phyloP scores from a whole-genome alignment of 1,140 invertebrate genomes.

The Himalopsyche phryganea region DNA sequence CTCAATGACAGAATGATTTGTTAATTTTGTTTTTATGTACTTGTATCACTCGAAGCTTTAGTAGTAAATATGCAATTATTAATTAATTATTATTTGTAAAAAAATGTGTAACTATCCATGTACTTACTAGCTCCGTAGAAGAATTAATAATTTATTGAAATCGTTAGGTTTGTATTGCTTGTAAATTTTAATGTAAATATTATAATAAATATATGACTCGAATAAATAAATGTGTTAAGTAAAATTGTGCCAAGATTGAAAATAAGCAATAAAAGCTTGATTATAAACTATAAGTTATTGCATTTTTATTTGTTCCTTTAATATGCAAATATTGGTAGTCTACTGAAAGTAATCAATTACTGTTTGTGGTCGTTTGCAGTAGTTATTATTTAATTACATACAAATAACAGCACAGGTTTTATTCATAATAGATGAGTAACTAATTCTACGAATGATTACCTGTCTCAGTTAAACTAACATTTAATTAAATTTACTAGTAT shows the following conservation, averaged over 20 bases:
- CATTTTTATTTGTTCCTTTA: not conserved
- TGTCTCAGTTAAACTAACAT: too few relatives aligned
- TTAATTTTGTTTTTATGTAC: too few relatives aligned
- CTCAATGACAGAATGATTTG: too few relatives aligned
- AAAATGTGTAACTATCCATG: too few relatives aligned
- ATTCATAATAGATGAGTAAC: too few relatives aligned
- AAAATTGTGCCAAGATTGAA: constrained; percentile 14
- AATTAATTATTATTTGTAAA: not conserved
- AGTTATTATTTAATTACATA: too few relatives aligned
- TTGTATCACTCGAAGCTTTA: not conserved
- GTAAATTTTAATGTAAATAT: constrained; percentile 1
- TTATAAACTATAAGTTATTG: not conserved
- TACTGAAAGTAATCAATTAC: too few relatives aligned
- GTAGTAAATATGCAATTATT: not conserved
- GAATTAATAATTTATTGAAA: constrained; percentile 1
- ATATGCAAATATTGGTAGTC: too few relatives aligned
- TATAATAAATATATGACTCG: not conserved
- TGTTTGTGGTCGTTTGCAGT: too few relatives aligned
- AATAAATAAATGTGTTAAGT: constrained; percentile 8
- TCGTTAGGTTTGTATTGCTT: constrained; percentile 1
- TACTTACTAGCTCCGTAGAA: not conserved
- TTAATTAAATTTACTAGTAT: too few relatives aligned
- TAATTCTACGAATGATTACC: too few relatives aligned
- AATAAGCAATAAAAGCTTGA: constrained; percentile 16
- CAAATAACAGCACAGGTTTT: too few relatives aligned